phyloP scores from a whole-genome alignment of 2,888 invertebrate genomes.

The Phytoseiulus persimilis region DNA sequence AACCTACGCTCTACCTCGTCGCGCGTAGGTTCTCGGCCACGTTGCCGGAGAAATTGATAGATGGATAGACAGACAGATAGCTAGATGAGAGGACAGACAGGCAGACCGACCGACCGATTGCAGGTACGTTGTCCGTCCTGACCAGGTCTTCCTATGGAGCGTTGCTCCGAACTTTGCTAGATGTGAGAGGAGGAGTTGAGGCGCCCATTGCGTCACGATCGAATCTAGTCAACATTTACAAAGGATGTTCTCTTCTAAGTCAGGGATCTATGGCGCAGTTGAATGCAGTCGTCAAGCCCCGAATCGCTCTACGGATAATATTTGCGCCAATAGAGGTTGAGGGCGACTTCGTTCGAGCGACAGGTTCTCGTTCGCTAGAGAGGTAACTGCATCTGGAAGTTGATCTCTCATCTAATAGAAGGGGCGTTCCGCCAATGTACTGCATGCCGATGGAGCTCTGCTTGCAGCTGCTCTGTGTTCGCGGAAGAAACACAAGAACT shows the following conservation, averaged over 20 bases:
- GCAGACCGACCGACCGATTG: too few relatives aligned
- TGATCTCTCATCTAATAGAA: not conserved
- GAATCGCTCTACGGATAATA: not conserved
- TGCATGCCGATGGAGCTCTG: not conserved
- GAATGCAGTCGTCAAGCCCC: not conserved
- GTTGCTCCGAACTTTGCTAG: too few relatives aligned
- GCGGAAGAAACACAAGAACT: not conserved
- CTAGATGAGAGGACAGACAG: too few relatives aligned
- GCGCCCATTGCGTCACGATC: too few relatives aligned
- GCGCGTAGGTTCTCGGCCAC: not conserved
- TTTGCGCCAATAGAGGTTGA: not conserved
- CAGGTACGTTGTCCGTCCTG: too few relatives aligned
- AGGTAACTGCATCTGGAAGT: too few relatives aligned
- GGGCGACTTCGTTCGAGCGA: not conserved
- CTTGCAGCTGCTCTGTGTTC: not conserved
- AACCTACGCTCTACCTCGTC: not conserved
- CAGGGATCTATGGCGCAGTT: not conserved
- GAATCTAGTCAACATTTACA: too few relatives aligned
- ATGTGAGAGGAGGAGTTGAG: too few relatives aligned
- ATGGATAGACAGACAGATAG: too few relatives aligned
- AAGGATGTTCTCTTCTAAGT: too few relatives aligned
- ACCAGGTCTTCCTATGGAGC: too few relatives aligned
- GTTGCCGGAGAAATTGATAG: not conserved
- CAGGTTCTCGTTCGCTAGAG: not conserved
- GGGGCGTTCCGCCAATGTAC: not conserved